Evolutionary conservation across 2,797 vertebrate genomes (phyloP).

Genomic region (Sebastes steindachneri): DNA sequence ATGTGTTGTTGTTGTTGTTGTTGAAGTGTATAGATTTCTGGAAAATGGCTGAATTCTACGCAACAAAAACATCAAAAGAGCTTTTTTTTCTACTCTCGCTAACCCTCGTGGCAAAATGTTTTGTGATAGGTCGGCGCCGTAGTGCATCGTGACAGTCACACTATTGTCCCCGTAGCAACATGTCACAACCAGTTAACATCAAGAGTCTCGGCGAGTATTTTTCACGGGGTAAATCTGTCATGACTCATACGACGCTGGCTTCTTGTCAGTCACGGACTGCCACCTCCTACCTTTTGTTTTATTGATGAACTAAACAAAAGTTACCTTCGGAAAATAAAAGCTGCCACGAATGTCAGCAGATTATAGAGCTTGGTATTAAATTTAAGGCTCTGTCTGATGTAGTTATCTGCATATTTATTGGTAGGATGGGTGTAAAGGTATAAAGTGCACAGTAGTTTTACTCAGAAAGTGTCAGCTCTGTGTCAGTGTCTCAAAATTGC

Average conservation of each 20-base stretch:
- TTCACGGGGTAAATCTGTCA: conserved; percentile 20
- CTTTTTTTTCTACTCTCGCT: background rate
- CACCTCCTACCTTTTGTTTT: conserved; percentile 17
- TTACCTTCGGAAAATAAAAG: background rate
- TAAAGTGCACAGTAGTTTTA: background rate
- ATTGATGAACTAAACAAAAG: background rate
- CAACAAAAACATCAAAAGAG: conserved; percentile 26
- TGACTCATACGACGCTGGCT: conserved; percentile 14
- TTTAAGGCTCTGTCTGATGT: background rate
- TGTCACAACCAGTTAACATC: conserved; percentile 53
- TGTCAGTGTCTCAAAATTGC: conserved; percentile 3
- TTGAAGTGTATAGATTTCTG: background rate
- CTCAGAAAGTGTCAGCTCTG: background rate
- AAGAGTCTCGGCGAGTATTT: conserved; percentile 31
- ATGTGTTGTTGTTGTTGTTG: background rate
- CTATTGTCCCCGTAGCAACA: conserved; percentile 55
- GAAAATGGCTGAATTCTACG: conserved; percentile 3
- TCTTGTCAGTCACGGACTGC: conserved; percentile 25
- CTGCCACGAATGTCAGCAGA: conserved; percentile 4
- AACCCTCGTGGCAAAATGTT: conserved; percentile 39
- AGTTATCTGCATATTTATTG: background rate
- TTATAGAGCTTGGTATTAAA: background rate
- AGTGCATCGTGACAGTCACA: conserved; percentile 57
- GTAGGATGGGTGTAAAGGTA: background rate
- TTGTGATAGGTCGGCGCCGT: conserved; percentile 36